Evolutionary conservation across 1,140 invertebrate genomes (phyloP), one percentile per base, ranked within the genome.

Genomic region (Neotoxoptera formosana): DNA sequence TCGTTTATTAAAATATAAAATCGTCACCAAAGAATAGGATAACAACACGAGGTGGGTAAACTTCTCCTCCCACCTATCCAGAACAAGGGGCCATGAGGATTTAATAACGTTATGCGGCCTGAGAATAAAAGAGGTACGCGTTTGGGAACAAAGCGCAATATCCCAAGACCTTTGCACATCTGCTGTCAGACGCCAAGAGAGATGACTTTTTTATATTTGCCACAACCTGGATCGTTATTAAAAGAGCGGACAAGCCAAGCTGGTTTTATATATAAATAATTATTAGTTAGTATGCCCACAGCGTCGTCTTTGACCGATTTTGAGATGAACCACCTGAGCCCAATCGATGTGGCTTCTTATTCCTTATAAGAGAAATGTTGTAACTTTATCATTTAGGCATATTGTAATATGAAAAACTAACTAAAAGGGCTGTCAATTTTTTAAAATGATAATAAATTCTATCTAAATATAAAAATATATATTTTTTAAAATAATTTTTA

Each of bases 151-250:
- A 93, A 93, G 91, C 81, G 91, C 91, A 93, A 93, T 93, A 93
- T 56, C 91, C 91, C 81, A 86, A 93, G 91, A 93, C 81, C 81
- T 93, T 93, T 93, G 91, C 91, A 93, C 91, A 93, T 86, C 76
- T 93, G 81, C 48, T 53, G 91, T 86, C 91, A 67, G 88, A 89
- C 48, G 88, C 88, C 88, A 56, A 89, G 81, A 84, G 91, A 93
- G 91, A 93, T 56, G 91, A 93, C 91, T 93, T 93, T 93, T 93
- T 93, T 93, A 60, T 93, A 93, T 93, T 91, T 56, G 76, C 91
- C 91, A 93, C 91, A 93, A 93, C 76, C 81, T 93, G 91, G 91
- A 53, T 93, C 36, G 91, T 93, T 93, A 93, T 93, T 93, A 93
- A 93, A 93, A 93, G 91, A 93, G 91, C 67, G 76, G 91, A 84